A percentile compares a stretch with the other conserved stretches of the same genome.
Conservation (phyloP, 2,113 vertebrate species). For the Centropus unirufus region DNA sequence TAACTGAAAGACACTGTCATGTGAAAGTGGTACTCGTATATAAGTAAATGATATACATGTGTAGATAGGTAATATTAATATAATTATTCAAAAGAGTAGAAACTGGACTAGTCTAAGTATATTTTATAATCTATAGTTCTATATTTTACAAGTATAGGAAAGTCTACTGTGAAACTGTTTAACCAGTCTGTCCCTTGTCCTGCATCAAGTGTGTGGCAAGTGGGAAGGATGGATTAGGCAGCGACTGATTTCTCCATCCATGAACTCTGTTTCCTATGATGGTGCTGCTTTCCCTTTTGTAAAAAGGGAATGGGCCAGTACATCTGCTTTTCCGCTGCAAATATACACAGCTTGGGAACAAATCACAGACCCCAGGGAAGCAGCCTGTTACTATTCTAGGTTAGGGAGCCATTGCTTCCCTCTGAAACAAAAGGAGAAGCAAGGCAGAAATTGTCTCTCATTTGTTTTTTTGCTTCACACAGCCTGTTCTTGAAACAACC, state of each 20-base stretch:
- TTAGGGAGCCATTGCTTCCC: not conserved
- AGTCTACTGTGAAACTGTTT: not conserved
- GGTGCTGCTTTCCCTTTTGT: not conserved
- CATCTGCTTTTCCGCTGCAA: not conserved
- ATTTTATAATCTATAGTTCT: not conserved
- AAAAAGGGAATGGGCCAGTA: not conserved
- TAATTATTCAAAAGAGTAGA: not conserved
- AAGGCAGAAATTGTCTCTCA: not conserved
- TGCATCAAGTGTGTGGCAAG: not conserved
- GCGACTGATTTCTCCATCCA: not conserved
- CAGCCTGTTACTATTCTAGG: not conserved
- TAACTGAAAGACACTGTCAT: not conserved
- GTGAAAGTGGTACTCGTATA: not conserved
- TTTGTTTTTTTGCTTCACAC: not conserved
- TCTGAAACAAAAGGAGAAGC: not conserved
- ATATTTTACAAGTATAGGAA: not conserved
- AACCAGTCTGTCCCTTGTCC: not conserved
- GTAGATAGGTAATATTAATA: not conserved
- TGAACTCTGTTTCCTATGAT: not conserved
- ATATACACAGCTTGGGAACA: not conserved
- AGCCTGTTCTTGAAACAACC: not conserved
- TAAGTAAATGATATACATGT: not conserved
- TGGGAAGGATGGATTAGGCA: not conserved
- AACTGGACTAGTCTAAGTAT: not conserved
- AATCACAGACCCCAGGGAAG: not conserved